Evolutionary conservation across 2,888 invertebrate genomes (phyloP).

Genomic region (Tachina lurida): DNA sequence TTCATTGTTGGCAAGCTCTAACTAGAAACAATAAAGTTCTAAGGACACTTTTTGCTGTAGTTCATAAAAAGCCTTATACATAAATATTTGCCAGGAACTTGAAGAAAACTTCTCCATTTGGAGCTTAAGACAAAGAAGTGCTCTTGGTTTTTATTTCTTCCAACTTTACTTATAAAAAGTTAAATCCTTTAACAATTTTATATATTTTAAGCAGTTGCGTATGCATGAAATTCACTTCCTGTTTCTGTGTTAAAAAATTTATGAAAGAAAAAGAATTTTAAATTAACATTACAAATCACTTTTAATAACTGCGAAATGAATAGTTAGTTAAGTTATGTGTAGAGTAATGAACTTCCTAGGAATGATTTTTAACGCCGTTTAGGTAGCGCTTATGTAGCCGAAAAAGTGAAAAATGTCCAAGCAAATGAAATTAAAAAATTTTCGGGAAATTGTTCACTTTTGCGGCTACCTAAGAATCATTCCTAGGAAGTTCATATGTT

Average conservation of each 20-base stretch:
- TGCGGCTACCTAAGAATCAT: too few relatives aligned
- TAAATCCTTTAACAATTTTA: constrained; percentile 36
- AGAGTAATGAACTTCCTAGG: too few relatives aligned
- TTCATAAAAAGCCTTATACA: constrained; percentile 65
- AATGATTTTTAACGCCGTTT: too few relatives aligned
- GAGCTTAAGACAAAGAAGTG: constrained; percentile 47
- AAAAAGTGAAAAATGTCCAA: too few relatives aligned
- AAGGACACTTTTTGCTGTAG: constrained; percentile 43
- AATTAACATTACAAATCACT: constrained; percentile 5
- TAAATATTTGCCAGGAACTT: constrained; percentile 69
- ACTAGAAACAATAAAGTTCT: constrained; percentile 49
- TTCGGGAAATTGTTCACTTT: too few relatives aligned
- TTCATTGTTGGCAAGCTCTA: constrained; percentile 39
- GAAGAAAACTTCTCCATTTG: constrained; percentile 52
- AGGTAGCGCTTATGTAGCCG: too few relatives aligned
- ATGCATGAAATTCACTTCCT: constrained; percentile 16
- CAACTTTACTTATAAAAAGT: background rate
- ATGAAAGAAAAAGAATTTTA: background rate
- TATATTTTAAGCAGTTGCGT: constrained; percentile 1
- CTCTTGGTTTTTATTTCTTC: background rate
- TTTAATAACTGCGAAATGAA: background rate
- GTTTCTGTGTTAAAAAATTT: background rate
- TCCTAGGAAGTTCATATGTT: too few relatives aligned
- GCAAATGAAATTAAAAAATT: too few relatives aligned
- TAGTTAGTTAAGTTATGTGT: background rate